Evolutionary conservation across 2,113 vertebrate species (phyloP), one percentile per base, ranked within the genome.

Genomic region (Onychorhynchus coronatus): DNA sequence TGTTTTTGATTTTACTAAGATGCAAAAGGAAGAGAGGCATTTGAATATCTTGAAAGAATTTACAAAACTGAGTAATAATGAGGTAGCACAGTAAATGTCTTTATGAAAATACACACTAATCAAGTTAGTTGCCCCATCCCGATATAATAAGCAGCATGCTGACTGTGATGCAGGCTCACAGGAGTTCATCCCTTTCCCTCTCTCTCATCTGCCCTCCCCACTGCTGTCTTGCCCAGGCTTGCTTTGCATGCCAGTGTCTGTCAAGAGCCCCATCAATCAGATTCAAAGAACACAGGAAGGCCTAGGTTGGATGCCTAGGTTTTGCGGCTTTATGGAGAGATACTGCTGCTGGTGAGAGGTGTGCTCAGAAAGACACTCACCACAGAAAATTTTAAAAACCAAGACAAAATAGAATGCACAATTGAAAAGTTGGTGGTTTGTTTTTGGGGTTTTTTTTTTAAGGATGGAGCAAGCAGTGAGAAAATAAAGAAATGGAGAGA

Each of bases 251-350:
- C 63, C 72, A 74, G 28, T 30, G 35, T 33, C 39, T 27, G 27
- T 20, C 53, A 77, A 80, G 8, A 53, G 24, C 33, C 41, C 12
- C 2, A 65, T 61, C 19, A 56, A 50, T 17, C 56, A 88, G 35
- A 63, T 65, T 44, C 28, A 52, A 88, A 77, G 41, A 86, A 39
- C 1, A 4, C 24, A 80, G 18, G 28, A 73, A 1, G 3, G 46
- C 17, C 5, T 7, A 77, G 23, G 37, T 12, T 2, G 2, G 27
- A 65, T 20, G 72, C 0, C 0, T 30, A 65, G 46, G 12, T 37
- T 83, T 83, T 80, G 12, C 18, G 88, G 44, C 50, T 68, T 46
- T 73, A 27, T 3, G 1, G 33, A 68, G 39, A 72, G 41, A 50
- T 28, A 56, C 19, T 65, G n/a, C 37, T 53, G 28, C 44, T 66